These are phyloP conservation scores for Malacoraja senta DNA, from an alignment of 2,797 vertebrate genomes.

Conservation along the genomic window DNA sequence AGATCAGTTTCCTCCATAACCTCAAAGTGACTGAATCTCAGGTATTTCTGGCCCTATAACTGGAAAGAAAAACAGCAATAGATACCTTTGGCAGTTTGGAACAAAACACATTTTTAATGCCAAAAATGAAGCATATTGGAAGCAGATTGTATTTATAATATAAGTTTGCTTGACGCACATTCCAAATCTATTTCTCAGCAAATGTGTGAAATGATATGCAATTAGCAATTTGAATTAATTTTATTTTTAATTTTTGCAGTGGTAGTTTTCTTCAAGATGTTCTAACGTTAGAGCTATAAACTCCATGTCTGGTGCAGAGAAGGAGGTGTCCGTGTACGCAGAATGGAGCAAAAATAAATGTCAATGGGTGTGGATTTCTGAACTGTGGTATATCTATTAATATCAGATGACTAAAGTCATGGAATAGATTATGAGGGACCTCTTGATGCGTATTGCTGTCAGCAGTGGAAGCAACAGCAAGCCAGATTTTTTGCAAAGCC, in stretches of 20 bases:
- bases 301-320: neutral
- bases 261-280: neutral
- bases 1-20: too few species aligned
- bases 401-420: conserved; percentile 9
- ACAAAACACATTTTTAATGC: neutral
- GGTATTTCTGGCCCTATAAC: neutral
- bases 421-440: neutral
- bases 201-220: neutral
- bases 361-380: neutral
- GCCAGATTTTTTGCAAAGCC: neutral
- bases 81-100: neutral
- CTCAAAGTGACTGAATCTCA: neutral
- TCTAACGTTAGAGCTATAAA: neutral
- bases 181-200: neutral
- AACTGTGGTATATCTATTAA: neutral
- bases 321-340: neutral
- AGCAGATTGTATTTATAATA: conserved; percentile 13
- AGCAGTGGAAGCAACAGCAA: neutral
- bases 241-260: neutral
- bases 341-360: neutral
- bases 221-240: neutral
- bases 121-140: neutral
- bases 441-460: neutral
- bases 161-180: neutral
- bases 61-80: conserved; percentile 1